Evolutionary conservation across 2,113 vertebrate genomes (phyloP).

Genomic region (Lampris megalopsis): DNA sequence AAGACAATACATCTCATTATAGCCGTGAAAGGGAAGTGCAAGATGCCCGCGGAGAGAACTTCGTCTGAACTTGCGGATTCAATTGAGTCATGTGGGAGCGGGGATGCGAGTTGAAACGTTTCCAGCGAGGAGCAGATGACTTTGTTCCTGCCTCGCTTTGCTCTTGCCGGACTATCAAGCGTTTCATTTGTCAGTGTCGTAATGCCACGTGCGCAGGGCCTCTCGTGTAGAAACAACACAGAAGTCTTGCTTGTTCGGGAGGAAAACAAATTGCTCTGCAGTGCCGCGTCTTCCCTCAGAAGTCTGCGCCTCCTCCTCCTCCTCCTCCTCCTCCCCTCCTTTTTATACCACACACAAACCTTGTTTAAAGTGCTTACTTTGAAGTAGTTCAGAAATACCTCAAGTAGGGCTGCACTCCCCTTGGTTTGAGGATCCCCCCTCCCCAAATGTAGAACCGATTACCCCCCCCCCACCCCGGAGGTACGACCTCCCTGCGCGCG

Average conservation of each 20-base stretch:
- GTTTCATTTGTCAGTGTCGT: constrained; percentile 52
- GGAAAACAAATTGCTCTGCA: constrained; percentile 50
- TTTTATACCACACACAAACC: neutral
- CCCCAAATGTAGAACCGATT: constrained; percentile 3
- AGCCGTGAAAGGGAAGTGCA: neutral
- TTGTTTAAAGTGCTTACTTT: constrained; percentile 20
- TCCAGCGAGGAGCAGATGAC: constrained; percentile 26
- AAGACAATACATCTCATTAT: constrained; percentile 41
- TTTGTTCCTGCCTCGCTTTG: constrained; percentile 31
- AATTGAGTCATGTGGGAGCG: constrained; percentile 22
- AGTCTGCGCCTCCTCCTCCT: constrained; percentile 17
- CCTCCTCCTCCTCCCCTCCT: too few relatives aligned
- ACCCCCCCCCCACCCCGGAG: constrained; percentile 5
- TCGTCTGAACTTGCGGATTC: constrained; percentile 21
- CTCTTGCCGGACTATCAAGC: constrained; percentile 31
- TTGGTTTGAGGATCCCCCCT: constrained; percentile 4
- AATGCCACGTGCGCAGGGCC: constrained; percentile 20
- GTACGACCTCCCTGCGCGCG: constrained; percentile 8
- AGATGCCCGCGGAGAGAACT: constrained; percentile 6
- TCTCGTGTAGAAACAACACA: constrained; percentile 41
- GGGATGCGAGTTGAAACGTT: constrained; percentile 17
- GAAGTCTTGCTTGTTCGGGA: constrained; percentile 52
- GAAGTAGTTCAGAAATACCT: constrained; percentile 27
- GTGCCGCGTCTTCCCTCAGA: constrained; percentile 31
- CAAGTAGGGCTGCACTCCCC: constrained; percentile 12